Base-by-base conservation (phyloP, 2,888 invertebrate species). In the Halictus ligatus region DNA sequence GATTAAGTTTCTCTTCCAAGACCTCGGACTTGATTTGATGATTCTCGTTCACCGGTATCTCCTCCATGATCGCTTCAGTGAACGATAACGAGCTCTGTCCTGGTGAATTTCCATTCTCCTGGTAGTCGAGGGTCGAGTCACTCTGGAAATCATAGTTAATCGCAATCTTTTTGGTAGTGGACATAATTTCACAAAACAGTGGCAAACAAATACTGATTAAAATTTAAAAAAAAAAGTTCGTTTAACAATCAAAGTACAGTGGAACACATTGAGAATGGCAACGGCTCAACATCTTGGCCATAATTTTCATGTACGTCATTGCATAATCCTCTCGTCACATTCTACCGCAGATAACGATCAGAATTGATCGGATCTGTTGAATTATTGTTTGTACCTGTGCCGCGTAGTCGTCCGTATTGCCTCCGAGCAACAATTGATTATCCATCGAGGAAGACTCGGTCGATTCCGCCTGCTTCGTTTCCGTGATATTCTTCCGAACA, bases 401-500 rank as follows among this genome's bases (percentile, higher is more conserved):
- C 58, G 69, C 40, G 40, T 87, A 83, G 75, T n/a, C 82, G 54
- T 81, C 60, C 29, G 67, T 83, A 29, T 64, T 48, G 18, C 67
- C 64, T 29, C 81, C 80, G 40, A 79, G 71, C 25, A 80, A 79
- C 18, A 73, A 54, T 54, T 77, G 71, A 2, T 12, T 80, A 18
- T 84, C 79, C 21, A 72, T 35, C 69, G 72, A 35, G 35, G 77
- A 46, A 8, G 75, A 73, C 29, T 76, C 76, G 46, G 76, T 25
- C 25, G 5, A 73, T 64, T 76, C 82, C 21, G 73, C 76, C 40
- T 78, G 50, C 3, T 78, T 80, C 6, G 85, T 58, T 15, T 90
- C 89, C 25, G 92, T 92, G 40, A 92, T 90, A 46, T 92, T 92
- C 58, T 82, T 91, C 13, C 88, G 82, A 15, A 92, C 89, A 73